Base-by-base conservation (phyloP, 2,888 invertebrate species). In the Stramonita haemastoma region DNA sequence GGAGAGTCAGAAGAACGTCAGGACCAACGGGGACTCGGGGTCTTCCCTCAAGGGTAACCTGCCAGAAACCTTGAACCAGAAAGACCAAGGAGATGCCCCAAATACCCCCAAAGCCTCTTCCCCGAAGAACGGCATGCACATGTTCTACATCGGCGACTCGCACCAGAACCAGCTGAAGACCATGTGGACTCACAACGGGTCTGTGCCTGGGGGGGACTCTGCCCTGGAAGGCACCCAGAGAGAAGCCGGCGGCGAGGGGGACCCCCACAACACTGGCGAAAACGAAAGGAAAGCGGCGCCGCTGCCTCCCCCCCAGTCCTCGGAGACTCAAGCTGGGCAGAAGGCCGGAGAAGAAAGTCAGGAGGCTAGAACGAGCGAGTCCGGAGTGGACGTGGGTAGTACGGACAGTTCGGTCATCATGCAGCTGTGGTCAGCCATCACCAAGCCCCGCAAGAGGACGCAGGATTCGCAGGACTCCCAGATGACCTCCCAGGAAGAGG, bases 131-230 rank as follows among this genome's bases (percentile, higher is more conserved):
- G 89, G 89, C 0, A 66, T 89, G 34, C n/a, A 46, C 46, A 70
- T 66, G 73, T 89, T 89, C 57, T 89, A 70, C 85, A 70, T 85
- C 66, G 89, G 89, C 15, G 89, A 89, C 11, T 29, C 70, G 1
- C 34, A 46, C 0, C 15, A 83, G 36, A 22, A 46, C 1, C 22
- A 56, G 15, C 29, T 87, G 22, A 87, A 77, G 56, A 46, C 56
- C n/a, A 34, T 66, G 29, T 32, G 77, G 81, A 34, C 81, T n/a
- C n/a, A n/a, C 46, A 87, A 87, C 60, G 57, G 87, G 13, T 57
- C 87, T 0, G 29, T 81, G 57, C 87, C 79, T 8, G 17, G 70
- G n/a, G n/a, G n/a, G n/a, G 29, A 60, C 13, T 11, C n/a, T 5
- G 32, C 11, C 46, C 2, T 32, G 8, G 66, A 88, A 26, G 66